Evolutionary conservation across 2,113 vertebrate genomes (phyloP), one percentile per base, ranked within the genome.

Genomic region (Okapia johnstoni): DNA sequence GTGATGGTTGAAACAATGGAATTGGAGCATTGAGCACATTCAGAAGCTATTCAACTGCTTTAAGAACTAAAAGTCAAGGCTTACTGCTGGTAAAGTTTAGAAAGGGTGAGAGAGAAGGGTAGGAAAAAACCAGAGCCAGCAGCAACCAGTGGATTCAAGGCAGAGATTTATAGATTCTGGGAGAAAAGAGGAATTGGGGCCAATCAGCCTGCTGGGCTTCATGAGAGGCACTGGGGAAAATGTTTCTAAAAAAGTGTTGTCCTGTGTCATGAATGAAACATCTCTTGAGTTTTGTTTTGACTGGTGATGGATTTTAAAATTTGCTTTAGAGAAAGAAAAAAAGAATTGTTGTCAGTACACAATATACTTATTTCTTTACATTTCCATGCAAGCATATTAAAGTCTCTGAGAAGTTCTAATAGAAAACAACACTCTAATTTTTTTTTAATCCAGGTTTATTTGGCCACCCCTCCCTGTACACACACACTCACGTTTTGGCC

Each of bases 401-500:
- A 54, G n/a, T 84, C 60, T 63, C n/a, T 83, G 66, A 66, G 13
- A 90, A 77, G 25, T 79, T 16, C n/a, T n/a, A 50, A 66, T 4
- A 79, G 19, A 33, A 87, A 93, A 66, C 50, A 76, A n/a, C 3
- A 50, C 14, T 46, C 14, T 43, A 36, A 4, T 26, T 30, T 57
- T 80, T 66, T 90, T 66, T 90, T 17, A 88, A 88, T 12, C 6
- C 30, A 90, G 83, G 57, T 16, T 5, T 36, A 7, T 60, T 66
- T 83, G 36, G 21, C 2, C 11, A 15, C 19, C 15, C 1, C 0
- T 58, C 3, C 46, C 52, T 33, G 8, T 2, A 25, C 40, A 81
- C 30, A 58, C 2, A 80, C 10, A 30, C 4, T 60, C 11, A 30
- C 28, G 6, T 84, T 84, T 88, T 6, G 21, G 76, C 19, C 5